phyloP scores from a whole-genome alignment of 2,888 invertebrate genomes.

The Drosophila rellima region DNA sequence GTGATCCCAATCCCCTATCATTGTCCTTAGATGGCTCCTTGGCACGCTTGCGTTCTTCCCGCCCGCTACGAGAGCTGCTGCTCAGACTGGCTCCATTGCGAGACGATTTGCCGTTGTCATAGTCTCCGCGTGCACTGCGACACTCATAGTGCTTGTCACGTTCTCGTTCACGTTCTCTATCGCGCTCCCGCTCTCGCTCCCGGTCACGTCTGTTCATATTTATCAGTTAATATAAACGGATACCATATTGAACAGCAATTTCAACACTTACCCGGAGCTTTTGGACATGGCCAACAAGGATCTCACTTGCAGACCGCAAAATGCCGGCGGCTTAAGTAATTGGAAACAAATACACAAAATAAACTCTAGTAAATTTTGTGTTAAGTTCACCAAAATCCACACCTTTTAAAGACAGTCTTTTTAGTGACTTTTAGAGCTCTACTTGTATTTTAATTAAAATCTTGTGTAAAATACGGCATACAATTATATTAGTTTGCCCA shows the following conservation, averaged over 20 bases:
- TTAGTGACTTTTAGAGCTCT: background rate
- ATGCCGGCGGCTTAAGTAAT: constrained; percentile 25
- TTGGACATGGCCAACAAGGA: constrained; percentile 61
- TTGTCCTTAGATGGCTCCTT: constrained; percentile 61
- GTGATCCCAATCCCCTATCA: constrained; percentile 47
- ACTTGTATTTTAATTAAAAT: constrained; percentile 8
- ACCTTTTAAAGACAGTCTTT: background rate
- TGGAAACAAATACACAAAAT: background rate
- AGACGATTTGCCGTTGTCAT: constrained; percentile 73
- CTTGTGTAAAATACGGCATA: constrained; percentile 18
- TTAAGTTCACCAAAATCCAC: background rate
- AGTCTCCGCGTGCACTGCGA: constrained; percentile 55
- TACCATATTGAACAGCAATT: background rate
- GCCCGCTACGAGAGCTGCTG: constrained; percentile 49
- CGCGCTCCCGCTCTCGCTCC: constrained; percentile 63
- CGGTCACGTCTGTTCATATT: constrained; percentile 57
- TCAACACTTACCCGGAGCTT: constrained; percentile 64
- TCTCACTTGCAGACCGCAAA: constrained; percentile 13
- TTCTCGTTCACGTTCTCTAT: constrained; percentile 75
- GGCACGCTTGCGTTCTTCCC: constrained; percentile 80
- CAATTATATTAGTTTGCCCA: constrained; percentile 45
- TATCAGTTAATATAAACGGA: background rate
- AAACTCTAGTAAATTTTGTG: background rate
- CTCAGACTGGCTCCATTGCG: constrained; percentile 72
- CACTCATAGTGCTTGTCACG: constrained; percentile 75